Percentiles rank a stretch among this genome's conserved stretches.
Conservation (phyloP, 2,797 vertebrate genomes). For the Helicolenus hilgendorfi region DNA sequence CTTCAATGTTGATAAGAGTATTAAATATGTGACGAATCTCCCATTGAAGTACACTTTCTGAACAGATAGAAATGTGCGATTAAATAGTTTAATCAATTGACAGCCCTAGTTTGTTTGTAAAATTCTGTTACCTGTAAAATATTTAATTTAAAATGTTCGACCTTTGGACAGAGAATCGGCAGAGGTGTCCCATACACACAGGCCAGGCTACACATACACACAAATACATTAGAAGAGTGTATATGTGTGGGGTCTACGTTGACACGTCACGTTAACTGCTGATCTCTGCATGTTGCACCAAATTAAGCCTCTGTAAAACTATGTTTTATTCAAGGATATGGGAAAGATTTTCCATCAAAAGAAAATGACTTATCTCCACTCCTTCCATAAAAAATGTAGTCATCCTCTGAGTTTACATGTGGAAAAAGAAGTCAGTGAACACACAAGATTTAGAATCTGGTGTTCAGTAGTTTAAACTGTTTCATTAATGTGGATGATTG, state of each 20-base stretch:
- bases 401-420: slow-evolving; percentile 29
- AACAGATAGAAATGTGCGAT: too few relatives aligned
- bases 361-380: slow-evolving; percentile 63
- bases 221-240: background rate
- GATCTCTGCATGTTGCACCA: slow-evolving; percentile 43
- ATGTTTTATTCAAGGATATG: slow-evolving; percentile 75
- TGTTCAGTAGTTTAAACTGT: background rate
- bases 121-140: background rate
- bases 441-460: background rate
- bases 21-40: too few relatives aligned
- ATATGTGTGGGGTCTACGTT: background rate
- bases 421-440: slow-evolving; percentile 23
- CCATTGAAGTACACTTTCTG: too few relatives aligned
- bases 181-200: background rate
- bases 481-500: slow-evolving; percentile 11
- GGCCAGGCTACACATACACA: background rate
- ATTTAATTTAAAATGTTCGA: background rate
- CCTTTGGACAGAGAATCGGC: background rate
- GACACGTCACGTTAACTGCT: background rate
- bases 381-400: slow-evolving; percentile 75
- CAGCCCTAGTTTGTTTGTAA: background rate
- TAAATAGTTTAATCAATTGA: too few relatives aligned
- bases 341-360: slow-evolving; percentile 78
- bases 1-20: too few relatives aligned
- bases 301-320: slow-evolving; percentile 3